Base-by-base conservation (phyloP, 2,888 invertebrate species). In the Adelphocoris suturalis region DNA sequence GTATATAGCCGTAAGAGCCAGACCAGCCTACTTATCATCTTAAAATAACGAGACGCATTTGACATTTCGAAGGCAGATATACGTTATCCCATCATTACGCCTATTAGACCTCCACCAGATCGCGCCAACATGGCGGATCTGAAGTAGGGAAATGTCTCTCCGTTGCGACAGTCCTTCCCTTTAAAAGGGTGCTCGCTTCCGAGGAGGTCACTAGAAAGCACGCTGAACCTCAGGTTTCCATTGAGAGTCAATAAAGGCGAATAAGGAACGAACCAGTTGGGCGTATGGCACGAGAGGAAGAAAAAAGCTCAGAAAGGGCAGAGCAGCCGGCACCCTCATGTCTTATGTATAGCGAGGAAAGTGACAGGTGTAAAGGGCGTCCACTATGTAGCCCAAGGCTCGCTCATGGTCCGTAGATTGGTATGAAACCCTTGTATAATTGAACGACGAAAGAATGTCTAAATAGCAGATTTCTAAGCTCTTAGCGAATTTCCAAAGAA, bases 281-380 rank as follows among this genome's bases (percentile, higher is more conserved):
- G 61, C 23, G 68, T 23, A 68, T 68, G 68, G 68, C 23, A 23
- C 68, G 23, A 68, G 68, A 13, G 68, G 27, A 23, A 19, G 68
- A 68, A 68, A 68, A 68, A 68, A 68, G 7, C 19, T 19, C 23
- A 12, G 68, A 68, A 23, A 68, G 68, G 68, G 68, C 68, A 27
- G 12, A 23, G 11, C 68, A 0, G 27, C 19, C 61, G n/a, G 61
- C 61, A n/a, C 61, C 61, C 61, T 61, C 68, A 23, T 68, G 68
- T 13, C 68, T 68, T 23, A 68, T 68, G 68, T n/a, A 68, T 68
- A 27, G 12, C 27, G 12, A 12, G 68, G 68, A 68, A 68, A 68
- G 68, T 68, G 68, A 68, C 68, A 68, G 68, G 68, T 68, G 68
- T 68, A 68, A 68, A 68, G 68, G 68, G 68, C 23, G 68, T 68